phyloP scores from a whole-genome alignment of 2,113 vertebrate species.

The Coptodon bakossiorum region DNA sequence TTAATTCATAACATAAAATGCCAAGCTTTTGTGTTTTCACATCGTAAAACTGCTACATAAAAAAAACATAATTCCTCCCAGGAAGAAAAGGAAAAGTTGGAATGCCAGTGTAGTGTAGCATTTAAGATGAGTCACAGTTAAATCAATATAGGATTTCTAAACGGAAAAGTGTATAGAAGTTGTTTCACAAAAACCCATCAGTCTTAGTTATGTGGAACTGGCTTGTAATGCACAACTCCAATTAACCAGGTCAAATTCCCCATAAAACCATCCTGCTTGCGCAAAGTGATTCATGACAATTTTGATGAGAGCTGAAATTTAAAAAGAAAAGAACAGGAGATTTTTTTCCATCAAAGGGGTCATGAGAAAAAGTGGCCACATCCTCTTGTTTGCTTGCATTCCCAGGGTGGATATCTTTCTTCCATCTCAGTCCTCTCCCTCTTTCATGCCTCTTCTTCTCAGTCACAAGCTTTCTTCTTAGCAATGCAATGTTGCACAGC shows the following conservation, averaged over 20 bases:
- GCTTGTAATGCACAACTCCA: not conserved
- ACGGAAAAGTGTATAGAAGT: not conserved
- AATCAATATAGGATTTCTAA: not conserved
- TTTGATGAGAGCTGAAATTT: constrained; percentile 21
- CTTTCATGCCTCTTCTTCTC: constrained; percentile 21
- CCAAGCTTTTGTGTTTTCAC: not conserved
- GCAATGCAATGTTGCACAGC: constrained; percentile 26
- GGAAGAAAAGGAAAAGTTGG: not conserved
- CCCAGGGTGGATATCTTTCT: constrained; percentile 40
- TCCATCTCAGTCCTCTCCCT: constrained; percentile 22
- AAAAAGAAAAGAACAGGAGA: not conserved
- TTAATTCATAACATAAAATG: not conserved
- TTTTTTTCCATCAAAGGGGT: constrained; percentile 25
- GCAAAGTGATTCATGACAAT: constrained; percentile 13
- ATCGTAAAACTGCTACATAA: not conserved
- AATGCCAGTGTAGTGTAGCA: not conserved
- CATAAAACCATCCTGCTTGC: not conserved
- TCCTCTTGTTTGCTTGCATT: constrained; percentile 52
- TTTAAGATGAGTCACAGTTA: not conserved
- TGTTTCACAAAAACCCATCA: not conserved
- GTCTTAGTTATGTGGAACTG: not conserved
- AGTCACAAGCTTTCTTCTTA: constrained; percentile 23
- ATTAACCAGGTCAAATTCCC: not conserved
- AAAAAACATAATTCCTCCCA: not conserved
- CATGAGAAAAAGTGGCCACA: constrained; percentile 59